Percentiles rank a stretch among this genome's conserved stretches.
Conservation (phyloP, 2,888 invertebrate species). For the Actias luna region DNA sequence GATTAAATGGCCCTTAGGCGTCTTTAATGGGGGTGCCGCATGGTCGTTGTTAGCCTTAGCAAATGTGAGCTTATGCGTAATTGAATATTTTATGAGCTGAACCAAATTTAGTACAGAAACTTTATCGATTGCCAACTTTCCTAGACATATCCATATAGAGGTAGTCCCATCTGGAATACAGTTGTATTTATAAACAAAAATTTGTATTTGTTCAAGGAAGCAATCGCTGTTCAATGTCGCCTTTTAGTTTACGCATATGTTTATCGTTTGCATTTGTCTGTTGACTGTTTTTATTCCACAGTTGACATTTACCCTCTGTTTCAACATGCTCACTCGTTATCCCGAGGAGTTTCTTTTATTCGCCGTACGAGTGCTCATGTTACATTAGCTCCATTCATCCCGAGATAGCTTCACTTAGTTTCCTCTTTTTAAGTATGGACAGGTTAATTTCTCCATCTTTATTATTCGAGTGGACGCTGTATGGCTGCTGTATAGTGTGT, state of each 20-base stretch:
- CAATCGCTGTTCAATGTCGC: slow-evolving; percentile 61
- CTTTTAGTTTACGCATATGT: slow-evolving; percentile 73
- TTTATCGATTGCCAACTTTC: slow-evolving; percentile 61
- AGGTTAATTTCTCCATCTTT: slow-evolving; percentile 81
- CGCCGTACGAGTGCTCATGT: slow-evolving; percentile 70
- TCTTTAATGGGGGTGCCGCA: slow-evolving; percentile 82
- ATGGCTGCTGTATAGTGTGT: slow-evolving; percentile 69
- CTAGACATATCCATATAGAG: not conserved
- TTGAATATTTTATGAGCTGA: slow-evolving; percentile 79
- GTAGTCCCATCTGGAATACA: slow-evolving; percentile 32
- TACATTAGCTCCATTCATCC: slow-evolving; percentile 77
- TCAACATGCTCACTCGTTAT: slow-evolving; percentile 66
- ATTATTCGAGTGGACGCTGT: slow-evolving; percentile 79
- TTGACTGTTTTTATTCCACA: slow-evolving; percentile 81
- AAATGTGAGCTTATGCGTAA: slow-evolving; percentile 81
- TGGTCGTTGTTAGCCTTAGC: slow-evolving; percentile 80
- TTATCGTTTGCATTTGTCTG: slow-evolving; percentile 81
- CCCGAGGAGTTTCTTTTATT: slow-evolving; percentile 78
- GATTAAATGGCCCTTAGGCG: slow-evolving; percentile 82
- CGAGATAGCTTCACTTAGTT: slow-evolving; percentile 81
- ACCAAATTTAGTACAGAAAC: slow-evolving; percentile 69
- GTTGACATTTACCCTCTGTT: slow-evolving; percentile 80
- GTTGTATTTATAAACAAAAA: slow-evolving; percentile 19
- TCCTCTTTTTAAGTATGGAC: slow-evolving; percentile 75
- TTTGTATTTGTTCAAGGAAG: slow-evolving; percentile 45